A percentile compares a stretch with the other conserved stretches of the same genome.
phyloP scores from a whole-genome alignment of 2,888 invertebrate genomes.

The Leucophenga montana region DNA sequence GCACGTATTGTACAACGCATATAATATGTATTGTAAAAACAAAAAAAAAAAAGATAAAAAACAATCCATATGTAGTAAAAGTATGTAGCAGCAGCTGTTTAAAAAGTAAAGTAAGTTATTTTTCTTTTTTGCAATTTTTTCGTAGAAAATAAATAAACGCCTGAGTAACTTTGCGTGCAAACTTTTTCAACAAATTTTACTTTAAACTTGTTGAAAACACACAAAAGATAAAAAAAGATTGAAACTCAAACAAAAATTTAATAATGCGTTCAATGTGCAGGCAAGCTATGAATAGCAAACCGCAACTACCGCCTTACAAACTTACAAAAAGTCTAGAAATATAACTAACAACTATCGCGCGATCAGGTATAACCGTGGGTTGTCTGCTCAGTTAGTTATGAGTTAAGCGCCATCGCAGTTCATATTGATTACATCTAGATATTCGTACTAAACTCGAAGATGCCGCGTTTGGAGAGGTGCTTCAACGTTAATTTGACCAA shows the following conservation, averaged over 20 bases:
- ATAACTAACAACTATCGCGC: too few species aligned
- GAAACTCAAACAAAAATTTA: neutral
- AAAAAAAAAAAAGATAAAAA: neutral
- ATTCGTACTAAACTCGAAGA: neutral
- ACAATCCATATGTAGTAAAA: neutral
- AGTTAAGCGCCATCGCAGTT: too few species aligned
- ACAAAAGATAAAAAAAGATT: slow-evolving; percentile 1
- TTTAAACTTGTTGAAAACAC: neutral
- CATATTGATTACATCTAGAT: neutral
- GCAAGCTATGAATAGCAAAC: neutral
- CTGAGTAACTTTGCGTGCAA: slow-evolving; percentile 17
- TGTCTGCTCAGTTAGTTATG: too few species aligned
- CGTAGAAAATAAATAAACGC: slow-evolving; percentile 18
- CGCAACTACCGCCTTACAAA: neutral
- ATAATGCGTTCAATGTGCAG: slow-evolving; percentile 10
- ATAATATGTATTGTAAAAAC: neutral
- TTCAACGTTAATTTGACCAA: neutral
- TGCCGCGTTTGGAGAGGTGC: neutral
- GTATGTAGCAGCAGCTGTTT: neutral
- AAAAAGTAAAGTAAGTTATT: neutral
- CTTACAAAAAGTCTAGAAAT: neutral
- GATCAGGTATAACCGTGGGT: too few species aligned
- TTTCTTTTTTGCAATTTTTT: neutral
- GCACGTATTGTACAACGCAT: neutral
- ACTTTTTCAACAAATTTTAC: slow-evolving; percentile 11